Conservation (phyloP, 1,140 invertebrate species). For the Drosophila oshimai region DNA sequence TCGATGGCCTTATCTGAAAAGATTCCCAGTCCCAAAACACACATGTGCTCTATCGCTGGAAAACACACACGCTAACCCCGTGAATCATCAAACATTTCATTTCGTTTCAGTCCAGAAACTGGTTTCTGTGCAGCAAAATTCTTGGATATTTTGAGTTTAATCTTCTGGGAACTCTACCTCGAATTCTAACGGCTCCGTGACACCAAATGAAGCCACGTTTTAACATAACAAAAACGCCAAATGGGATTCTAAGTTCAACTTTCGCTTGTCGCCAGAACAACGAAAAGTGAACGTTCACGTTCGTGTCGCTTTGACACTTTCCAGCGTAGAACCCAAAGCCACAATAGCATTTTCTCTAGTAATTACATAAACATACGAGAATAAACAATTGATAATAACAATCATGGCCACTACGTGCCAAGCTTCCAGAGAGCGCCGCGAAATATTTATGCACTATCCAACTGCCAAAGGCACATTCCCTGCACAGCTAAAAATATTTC, state of each 20-base stretch:
- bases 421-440: constrained; percentile 1
- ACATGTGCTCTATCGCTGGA: neutral
- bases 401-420: constrained; percentile 36
- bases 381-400: constrained; percentile 39
- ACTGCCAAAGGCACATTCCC: constrained; percentile 6
- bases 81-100: constrained; percentile 32
- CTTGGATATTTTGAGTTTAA: constrained; percentile 8
- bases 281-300: constrained; percentile 33
- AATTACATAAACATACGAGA: constrained; percentile 37
- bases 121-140: constrained; percentile 6
- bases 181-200: constrained; percentile 15
- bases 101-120: constrained; percentile 18
- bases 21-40: constrained; percentile 8
- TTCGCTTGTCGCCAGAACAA: constrained; percentile 24
- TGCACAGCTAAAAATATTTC: neutral
- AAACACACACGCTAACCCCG: neutral
- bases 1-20: constrained; percentile 18
- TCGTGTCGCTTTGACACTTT: constrained; percentile 32
- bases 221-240: constrained; percentile 5
- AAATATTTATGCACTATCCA: constrained; percentile 36
- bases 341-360: constrained; percentile 4
- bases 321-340: neutral
- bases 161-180: constrained; percentile 15
- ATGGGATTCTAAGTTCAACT: constrained; percentile 22
- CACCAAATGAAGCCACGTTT: constrained; percentile 14